A percentile compares a stretch with the other conserved stretches of the same genome.
phyloP scores from a whole-genome alignment of 2,797 vertebrate genomes.

The Amphiprion clarkii region DNA sequence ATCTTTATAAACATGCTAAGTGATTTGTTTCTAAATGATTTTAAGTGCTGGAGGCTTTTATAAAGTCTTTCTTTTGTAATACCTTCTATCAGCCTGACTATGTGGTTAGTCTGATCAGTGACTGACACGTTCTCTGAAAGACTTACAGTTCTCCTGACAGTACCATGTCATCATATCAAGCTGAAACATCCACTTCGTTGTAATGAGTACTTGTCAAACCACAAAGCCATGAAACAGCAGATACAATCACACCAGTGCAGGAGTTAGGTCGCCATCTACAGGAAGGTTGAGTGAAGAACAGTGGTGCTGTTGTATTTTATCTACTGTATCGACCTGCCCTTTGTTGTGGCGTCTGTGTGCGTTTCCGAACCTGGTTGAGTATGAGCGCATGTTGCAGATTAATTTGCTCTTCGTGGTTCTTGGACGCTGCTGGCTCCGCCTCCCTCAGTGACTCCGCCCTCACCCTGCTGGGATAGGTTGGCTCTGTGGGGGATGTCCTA shows the following conservation, averaged over 20 bases:
- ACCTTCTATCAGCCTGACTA: not conserved
- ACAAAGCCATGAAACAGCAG: not conserved
- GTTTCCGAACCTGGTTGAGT: slow-evolving; percentile 81
- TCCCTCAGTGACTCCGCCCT: slow-evolving; percentile 80
- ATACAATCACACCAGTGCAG: not conserved
- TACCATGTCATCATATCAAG: slow-evolving; percentile 23
- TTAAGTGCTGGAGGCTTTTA: slow-evolving; percentile 4
- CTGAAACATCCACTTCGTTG: slow-evolving; percentile 25
- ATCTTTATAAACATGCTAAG: not conserved
- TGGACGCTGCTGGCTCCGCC: slow-evolving; percentile 70
- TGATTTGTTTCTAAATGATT: slow-evolving; percentile 20
- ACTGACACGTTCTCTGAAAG: slow-evolving; percentile 1
- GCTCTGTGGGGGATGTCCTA: slow-evolving; percentile 69
- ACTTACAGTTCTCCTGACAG: slow-evolving; percentile 10
- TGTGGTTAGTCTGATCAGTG: slow-evolving; percentile 17
- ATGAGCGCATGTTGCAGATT: slow-evolving; percentile 86
- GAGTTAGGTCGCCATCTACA: slow-evolving; percentile 69
- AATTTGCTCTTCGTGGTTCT: slow-evolving; percentile 83
- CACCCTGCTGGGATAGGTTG: slow-evolving; percentile 68
- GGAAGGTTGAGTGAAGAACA: slow-evolving; percentile 42
- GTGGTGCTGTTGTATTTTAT: not conserved
- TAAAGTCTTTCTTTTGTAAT: not conserved
- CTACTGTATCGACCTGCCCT: not conserved
- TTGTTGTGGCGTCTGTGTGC: not conserved
- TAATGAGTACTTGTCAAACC: slow-evolving; percentile 38